Percentiles rank a stretch among this genome's conserved stretches.
These are phyloP conservation scores for Matsumurasca onukii DNA, from an alignment of 1,140 invertebrate species.

Conservation along the genomic window DNA sequence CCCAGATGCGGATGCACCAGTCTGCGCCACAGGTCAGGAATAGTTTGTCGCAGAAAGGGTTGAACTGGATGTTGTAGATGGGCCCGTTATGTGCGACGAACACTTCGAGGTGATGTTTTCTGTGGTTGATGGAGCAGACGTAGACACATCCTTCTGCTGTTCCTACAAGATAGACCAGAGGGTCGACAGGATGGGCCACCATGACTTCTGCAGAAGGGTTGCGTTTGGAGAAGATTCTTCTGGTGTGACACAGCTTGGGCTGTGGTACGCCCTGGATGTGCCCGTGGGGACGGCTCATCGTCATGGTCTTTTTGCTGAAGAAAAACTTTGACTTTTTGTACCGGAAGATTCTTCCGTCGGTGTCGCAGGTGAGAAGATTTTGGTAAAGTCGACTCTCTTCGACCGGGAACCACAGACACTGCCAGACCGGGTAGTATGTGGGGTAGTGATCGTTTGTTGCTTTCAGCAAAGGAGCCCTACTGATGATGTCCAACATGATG, in stretches of 20 bases:
- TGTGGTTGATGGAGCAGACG: conserved; percentile 45
- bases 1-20: conserved; percentile 59
- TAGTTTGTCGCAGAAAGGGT: conserved; percentile 53
- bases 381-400: neutral
- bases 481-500: conserved; percentile 24
- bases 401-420: conserved; percentile 18
- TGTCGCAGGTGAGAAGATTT: conserved; percentile 27
- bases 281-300: conserved; percentile 9
- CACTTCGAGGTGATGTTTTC: conserved; percentile 44
- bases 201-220: conserved; percentile 19
- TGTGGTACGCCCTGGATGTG: conserved; percentile 23
- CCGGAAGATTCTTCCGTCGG: conserved; percentile 25
- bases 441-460: conserved; percentile 16
- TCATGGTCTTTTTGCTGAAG: conserved; percentile 17
- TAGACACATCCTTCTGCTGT: conserved; percentile 31
- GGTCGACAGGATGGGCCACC: conserved; percentile 25
- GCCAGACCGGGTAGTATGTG: conserved; percentile 28
- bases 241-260: conserved; percentile 19
- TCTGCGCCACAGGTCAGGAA: conserved; percentile 59
- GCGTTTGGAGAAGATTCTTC: neutral
- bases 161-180: conserved; percentile 28
- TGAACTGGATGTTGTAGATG: conserved; percentile 56
- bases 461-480: neutral
- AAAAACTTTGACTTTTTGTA: conserved; percentile 28
- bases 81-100: conserved; percentile 56